Evolutionary conservation across 2,888 invertebrate species (phyloP), one percentile per base, ranked within the genome.

Genomic region (Lithophane leautieri): DNA sequence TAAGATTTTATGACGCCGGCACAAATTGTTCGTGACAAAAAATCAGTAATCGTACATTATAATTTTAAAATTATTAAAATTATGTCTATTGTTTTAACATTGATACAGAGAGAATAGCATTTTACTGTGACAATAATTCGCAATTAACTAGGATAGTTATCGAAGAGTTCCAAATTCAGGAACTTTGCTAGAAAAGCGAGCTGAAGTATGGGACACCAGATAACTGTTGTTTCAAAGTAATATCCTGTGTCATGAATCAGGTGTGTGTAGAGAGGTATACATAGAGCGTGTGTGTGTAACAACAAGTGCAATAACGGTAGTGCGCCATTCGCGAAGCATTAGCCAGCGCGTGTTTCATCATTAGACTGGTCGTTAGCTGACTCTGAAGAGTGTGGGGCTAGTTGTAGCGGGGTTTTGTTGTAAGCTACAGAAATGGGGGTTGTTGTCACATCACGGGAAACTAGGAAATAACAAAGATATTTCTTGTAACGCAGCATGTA

Each of bases 331-430:
- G 79, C 60, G 70, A 44, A 40, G 75, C 83, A 85, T 85, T 83
- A 85, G 79, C 44, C 68, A 25, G 78, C 73, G 79, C 76, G 75
- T 85, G 85, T 83, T 68, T 83, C 83, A 85, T 86, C 83, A 86
- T 86, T 86, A 85, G 78, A 73, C 79, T 61, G 69, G 75, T 86
- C 79, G 85, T 83, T 85, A 85, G 74, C 70, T 67, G 19, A 19
- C 22, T 16, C 42, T 8, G 14, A 0, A 50, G n/a, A 0, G 54
- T 28, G 78, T 9, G 76, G 83, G 54, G 25, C 60, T 28, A 63
- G 54, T 73, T 52, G 28, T 1, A 70, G 75, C 75, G 81, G n/a
- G 52, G 54, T n/a, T 0, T 16, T 8, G 19, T 25, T 67, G n/a
- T 19, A 67, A 25, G 6, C 7, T 56, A 7, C 56, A 56, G 6